Evolutionary conservation across 2,113 vertebrate species (phyloP).

Genomic region (sheep (Ovis aries)): DNA sequence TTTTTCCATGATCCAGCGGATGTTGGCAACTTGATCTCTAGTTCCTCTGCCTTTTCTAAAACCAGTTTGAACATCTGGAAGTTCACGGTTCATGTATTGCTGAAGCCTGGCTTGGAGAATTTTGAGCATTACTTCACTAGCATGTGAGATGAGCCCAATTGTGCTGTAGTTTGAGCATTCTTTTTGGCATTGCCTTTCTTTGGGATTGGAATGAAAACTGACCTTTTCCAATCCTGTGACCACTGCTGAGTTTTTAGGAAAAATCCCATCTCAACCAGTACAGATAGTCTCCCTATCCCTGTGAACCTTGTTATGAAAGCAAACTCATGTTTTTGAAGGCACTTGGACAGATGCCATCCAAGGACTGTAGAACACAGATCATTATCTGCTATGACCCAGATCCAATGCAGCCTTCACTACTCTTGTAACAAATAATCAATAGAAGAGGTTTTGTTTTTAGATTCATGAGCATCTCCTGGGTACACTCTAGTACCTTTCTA

Average conservation of each 20-base stretch:
- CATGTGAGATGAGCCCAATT: too few species aligned
- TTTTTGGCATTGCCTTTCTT: too few species aligned
- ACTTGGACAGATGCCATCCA: background rate
- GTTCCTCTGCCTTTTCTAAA: too few species aligned
- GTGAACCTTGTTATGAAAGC: background rate
- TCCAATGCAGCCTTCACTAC: background rate
- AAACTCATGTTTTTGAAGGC: background rate
- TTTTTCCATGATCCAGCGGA: too few species aligned
- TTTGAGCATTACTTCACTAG: too few species aligned
- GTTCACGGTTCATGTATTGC: too few species aligned
- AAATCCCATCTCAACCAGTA: background rate
- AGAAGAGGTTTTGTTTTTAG: background rate
- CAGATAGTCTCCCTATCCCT: background rate
- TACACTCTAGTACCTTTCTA: background rate
- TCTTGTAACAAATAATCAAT: constrained; percentile 3
- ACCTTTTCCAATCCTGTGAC: too few species aligned
- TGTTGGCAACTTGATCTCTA: too few species aligned
- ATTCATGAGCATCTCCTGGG: background rate
- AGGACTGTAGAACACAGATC: background rate
- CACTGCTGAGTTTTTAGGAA: background rate
- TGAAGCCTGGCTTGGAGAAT: too few species aligned
- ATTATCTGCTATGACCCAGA: background rate
- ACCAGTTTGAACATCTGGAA: too few species aligned
- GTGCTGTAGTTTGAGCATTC: too few species aligned
- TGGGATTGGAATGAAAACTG: too few species aligned